phyloP scores from a whole-genome alignment of 2,797 vertebrate species.

The Amblyopsis hoosieri region DNA sequence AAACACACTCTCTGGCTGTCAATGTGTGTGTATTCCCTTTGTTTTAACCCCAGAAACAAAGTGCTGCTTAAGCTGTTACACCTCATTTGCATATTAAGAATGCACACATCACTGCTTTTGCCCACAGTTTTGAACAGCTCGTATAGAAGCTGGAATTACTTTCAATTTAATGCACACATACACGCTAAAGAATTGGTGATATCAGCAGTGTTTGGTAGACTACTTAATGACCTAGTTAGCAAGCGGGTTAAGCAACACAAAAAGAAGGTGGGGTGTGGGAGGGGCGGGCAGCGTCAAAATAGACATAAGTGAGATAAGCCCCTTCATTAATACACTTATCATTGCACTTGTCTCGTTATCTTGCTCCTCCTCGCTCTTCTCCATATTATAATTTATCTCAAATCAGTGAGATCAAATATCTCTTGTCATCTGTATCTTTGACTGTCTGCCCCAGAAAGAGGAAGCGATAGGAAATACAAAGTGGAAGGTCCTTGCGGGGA shows the following conservation, averaged over 20 bases:
- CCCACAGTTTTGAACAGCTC: slow-evolving; percentile 24
- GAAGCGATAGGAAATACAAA: slow-evolving; percentile 8
- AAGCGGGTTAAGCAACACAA: slow-evolving; percentile 44
- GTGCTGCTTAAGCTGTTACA: slow-evolving; percentile 17
- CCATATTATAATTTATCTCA: slow-evolving; percentile 35
- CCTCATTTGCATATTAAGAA: slow-evolving; percentile 15
- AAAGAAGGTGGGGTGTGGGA: no score
- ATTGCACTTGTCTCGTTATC: slow-evolving; percentile 28
- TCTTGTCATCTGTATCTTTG: slow-evolving; percentile 26
- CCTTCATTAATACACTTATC: slow-evolving; percentile 31
- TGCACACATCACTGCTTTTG: slow-evolving; percentile 22
- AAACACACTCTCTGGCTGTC: background rate
- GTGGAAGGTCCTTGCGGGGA: slow-evolving; percentile 19
- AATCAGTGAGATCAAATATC: slow-evolving; percentile 27
- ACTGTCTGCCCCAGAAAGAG: slow-evolving; percentile 9
- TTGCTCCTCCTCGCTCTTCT: slow-evolving; percentile 19
- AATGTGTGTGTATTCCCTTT: background rate
- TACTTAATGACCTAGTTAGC: slow-evolving; percentile 67
- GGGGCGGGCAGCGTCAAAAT: slow-evolving; percentile 54
- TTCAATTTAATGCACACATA: slow-evolving; percentile 49
- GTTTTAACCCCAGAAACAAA: background rate
- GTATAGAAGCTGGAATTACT: slow-evolving; percentile 54
- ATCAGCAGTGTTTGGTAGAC: slow-evolving; percentile 51
- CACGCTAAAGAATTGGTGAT: slow-evolving; percentile 62
- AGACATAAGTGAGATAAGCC: slow-evolving; percentile 59